phyloP scores from a whole-genome alignment of 2,888 invertebrate species.

The Willowsia nigromaculata region DNA sequence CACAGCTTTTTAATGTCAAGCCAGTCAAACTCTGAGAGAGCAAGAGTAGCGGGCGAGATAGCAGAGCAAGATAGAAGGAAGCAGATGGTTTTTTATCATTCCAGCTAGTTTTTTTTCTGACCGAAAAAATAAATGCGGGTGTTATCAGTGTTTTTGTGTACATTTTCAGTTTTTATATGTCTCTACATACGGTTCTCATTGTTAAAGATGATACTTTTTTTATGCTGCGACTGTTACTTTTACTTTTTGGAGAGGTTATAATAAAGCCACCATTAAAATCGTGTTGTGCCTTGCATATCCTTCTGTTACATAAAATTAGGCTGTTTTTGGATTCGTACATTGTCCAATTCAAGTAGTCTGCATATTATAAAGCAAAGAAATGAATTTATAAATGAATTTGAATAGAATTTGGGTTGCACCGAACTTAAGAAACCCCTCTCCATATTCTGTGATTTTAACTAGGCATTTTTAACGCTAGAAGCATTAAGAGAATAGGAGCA shows the following conservation, averaged over 20 bases:
- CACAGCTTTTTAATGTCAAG: constrained; percentile 55
- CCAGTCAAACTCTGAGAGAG: constrained; percentile 47
- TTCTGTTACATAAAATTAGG: too few relatives aligned
- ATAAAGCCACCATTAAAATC: too few relatives aligned
- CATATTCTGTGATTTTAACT: background rate
- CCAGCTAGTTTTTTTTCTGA: constrained; percentile 43
- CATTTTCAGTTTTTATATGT: constrained; percentile 47
- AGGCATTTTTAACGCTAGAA: constrained; percentile 20
- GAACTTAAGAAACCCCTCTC: background rate
- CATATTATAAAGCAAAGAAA: too few relatives aligned
- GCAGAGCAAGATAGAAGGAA: constrained; percentile 57
- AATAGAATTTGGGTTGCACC: background rate
- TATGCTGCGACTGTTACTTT: background rate
- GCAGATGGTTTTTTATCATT: constrained; percentile 72
- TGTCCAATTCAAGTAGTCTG: too few relatives aligned
- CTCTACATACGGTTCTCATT: background rate
- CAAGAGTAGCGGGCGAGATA: constrained; percentile 20
- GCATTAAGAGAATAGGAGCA: background rate
- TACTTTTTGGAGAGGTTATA: too few relatives aligned
- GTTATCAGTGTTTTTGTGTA: constrained; percentile 67
- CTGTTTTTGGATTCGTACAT: too few relatives aligned
- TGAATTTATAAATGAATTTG: too few relatives aligned
- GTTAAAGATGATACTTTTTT: background rate
- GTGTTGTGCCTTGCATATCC: too few relatives aligned
- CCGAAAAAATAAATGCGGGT: constrained; percentile 71